Evolutionary conservation across 2,113 vertebrate genomes (phyloP), one percentile per base, ranked within the genome.

Genomic region (Cyrtonyx montezumae): DNA sequence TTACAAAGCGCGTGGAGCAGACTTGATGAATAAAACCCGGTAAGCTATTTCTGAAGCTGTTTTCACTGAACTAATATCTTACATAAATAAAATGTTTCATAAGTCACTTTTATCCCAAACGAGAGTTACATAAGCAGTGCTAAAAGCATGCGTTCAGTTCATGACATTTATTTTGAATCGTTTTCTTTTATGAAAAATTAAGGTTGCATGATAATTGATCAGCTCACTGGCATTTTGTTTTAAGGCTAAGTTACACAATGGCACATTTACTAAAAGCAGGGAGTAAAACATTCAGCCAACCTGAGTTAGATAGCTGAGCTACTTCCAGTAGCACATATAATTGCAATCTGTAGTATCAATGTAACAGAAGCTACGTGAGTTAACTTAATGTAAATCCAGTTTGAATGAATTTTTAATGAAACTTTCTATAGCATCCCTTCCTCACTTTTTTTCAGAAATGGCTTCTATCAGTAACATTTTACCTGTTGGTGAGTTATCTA

Each of bases 1-100:
- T 97, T 99, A 99, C 97, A 99, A 99, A 97, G 99, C 99, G n/a
- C 97, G 99, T 30, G 99, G 99, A 84, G 98, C 99, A 51, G 99
- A 99, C 77, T 97, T 99, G 79, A 98, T 99, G 98, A 99, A 98
- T 97, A 99, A 98, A 97, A 98, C 98, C 48, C 98, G 99, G 99
- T 99, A 98, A 98, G 97, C 79, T 91, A 10, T 67, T 87, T 89
- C 81, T 93, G 81, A 87, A 32, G 36, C 32, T 37, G 6, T 61
- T 46, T 80, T 80, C 43, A 36, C 16, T 58, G 37, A 79, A 87
- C 37, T 59, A 77, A 79, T 36, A 85, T 32, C 49, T 61, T 68
- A 61, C n/a, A 46, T 79, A 67, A 83, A 91, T 30, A 93, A 85
- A 80, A 55, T 15, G 13, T 83, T 91, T 69, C 51, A 32, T 11